Base-by-base conservation (phyloP, 2,797 vertebrate species). In the Periophthalmus magnuspinnatus region DNA sequence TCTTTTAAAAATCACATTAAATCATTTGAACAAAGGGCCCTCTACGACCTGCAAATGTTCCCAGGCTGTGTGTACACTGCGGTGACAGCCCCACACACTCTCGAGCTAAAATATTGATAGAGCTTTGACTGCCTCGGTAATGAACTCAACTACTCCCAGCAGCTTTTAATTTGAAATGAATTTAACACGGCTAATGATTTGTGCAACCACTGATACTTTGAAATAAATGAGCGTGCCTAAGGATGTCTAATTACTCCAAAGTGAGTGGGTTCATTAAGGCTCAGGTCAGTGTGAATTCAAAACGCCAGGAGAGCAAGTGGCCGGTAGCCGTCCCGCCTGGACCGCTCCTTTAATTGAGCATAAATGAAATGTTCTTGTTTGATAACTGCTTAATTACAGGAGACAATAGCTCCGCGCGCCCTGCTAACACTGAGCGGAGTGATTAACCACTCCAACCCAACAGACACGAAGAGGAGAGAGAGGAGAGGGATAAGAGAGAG, bases 351-450 rank as follows among this genome's bases (percentile, higher is more conserved):
- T 95, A 96, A 96, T 96, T 96, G 95, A 93, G 89, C 90, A 77
- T 83, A 96, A 96, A 96, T 95, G 94, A 96, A 96, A 95, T 93
- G 93, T 93, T 94, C 95, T 93, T 95, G 94, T 95, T 96, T 95
- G 94, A 96, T 96, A 95, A 96, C 92, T 93, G 91, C 91, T 95
- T 96, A 96, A 96, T 96, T 96, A 95, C 93, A 88, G 91, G 88
- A 95, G 94, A 95, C 94, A 95, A 95, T 95, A 94, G 95, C 24
- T 32, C 1, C 14, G 77, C 77, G 78, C 91, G 86, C 91, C 92
- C 91, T 1, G 81, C 93, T 90, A 94, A 94, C 93, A 92, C 88
- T 69, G 88, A 87, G 86, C 88, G 76, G 84, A 93, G 82, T 70
- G 90, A 91, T 92, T 91, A 92, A 84, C 83, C 84, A 80, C 58